Evolutionary conservation across 2,888 invertebrate species (phyloP).

Genomic region (Eristalis intricaria): DNA sequence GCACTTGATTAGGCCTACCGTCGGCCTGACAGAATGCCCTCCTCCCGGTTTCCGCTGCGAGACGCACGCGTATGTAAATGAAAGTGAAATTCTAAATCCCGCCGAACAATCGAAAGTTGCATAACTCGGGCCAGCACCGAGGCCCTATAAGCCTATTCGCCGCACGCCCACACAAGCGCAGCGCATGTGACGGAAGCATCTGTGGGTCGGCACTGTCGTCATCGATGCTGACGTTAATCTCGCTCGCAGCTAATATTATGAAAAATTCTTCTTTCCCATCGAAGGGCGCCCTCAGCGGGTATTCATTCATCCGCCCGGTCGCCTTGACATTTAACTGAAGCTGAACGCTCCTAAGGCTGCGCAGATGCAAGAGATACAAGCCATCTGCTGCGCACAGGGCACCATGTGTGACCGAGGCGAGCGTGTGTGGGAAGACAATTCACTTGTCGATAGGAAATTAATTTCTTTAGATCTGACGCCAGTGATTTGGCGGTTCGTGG

Average conservation of each 20-base stretch:
- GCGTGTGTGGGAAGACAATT: conserved; percentile 68
- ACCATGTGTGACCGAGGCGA: conserved; percentile 3
- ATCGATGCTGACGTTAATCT: conserved; percentile 64
- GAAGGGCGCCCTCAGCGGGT: conserved; percentile 63
- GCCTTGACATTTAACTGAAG: conserved; percentile 71
- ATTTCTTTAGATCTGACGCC: conserved; percentile 67
- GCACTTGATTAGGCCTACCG: neutral
- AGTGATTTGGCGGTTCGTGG: conserved; percentile 66
- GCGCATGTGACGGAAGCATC: conserved; percentile 16
- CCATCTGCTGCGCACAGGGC: conserved; percentile 21
- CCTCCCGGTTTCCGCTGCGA: conserved; percentile 2
- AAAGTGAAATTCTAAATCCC: conserved; percentile 68
- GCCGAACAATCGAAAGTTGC: conserved; percentile 51
- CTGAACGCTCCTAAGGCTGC: conserved; percentile 31
- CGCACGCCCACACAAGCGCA: conserved; percentile 32
- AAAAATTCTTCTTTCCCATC: conserved; percentile 64
- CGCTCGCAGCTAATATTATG: conserved; percentile 53
- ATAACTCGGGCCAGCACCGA: conserved; percentile 32
- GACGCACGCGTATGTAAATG: conserved; percentile 13
- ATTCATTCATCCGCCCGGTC: conserved; percentile 46
- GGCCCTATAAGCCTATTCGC: conserved; percentile 9
- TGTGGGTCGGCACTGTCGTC: conserved; percentile 50
- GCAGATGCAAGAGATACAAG: conserved; percentile 9
- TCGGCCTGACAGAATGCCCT: conserved; percentile 39
- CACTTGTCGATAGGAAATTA: conserved; percentile 71